Base-by-base conservation (phyloP, 2,888 invertebrate genomes). In the Melanophora roralis region DNA sequence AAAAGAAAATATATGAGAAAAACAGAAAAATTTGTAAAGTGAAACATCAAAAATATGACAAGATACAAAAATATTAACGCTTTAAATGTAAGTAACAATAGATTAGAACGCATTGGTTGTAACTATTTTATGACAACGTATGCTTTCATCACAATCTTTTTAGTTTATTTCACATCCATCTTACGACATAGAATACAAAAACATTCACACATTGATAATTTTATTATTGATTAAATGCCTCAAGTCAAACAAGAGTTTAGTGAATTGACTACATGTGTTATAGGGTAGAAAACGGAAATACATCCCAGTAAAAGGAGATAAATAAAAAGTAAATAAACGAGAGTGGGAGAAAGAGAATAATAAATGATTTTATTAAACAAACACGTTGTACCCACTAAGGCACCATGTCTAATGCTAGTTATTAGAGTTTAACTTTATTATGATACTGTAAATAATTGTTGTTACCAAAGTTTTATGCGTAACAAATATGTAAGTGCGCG, bases 201-300 rank as follows among this genome's bases (percentile, higher is more conserved):
- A 43, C 16, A 59, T 64, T 40, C 59, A 36, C 16, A 59, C 8
- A 43, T 59, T n/a, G n/a, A 64, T 64, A 49, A 62, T 62, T 68
- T 75, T 51, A 57, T 62, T 71, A 75, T 72, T 62, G 71, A 36
- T 49, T 72, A 47, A 21, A 69, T 69, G 21, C 45, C 14, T 36
- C 11, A 7, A 55, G 7, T 32, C 9, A 0, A 23, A 49, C 16
- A 45, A 47, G 38, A 49, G 27, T 36, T 4, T 12, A 1, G n/a
- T 62, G 34, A 9, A 38, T 36, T 55, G 16, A 45, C 14, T 32
- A 64, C 40, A 57, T 38, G 16, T 59, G 57, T 45, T 67, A 32
- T 38, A 55, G 32, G 27, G 51, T 51, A 51, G 75, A 57, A 80
- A 76, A 76, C 62, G 72, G 67, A 72, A 75, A 80, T 67, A 59